A percentile compares a stretch with the other conserved stretches of the same genome.
Evolutionary conservation across 2,113 vertebrate species (phyloP).

Genomic region (Eudyptes chrysolophus): DNA sequence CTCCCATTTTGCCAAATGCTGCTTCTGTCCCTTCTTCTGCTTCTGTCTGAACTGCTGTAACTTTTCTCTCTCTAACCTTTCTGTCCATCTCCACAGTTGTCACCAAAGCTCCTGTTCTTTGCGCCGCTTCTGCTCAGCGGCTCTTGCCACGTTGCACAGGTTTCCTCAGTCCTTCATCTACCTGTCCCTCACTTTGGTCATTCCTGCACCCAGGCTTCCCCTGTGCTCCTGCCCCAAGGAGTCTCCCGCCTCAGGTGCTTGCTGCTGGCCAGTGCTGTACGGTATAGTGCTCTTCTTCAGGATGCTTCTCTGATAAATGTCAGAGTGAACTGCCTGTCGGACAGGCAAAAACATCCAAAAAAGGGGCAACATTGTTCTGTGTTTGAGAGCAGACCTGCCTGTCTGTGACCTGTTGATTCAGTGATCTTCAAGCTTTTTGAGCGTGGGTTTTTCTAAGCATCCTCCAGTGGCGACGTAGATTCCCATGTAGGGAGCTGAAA

Average conservation of each 20-base stretch:
- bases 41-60: background rate
- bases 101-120: background rate
- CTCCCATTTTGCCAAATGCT: background rate
- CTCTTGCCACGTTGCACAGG: background rate
- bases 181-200: background rate
- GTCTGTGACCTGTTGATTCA: background rate
- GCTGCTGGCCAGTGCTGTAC: background rate
- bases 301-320: background rate
- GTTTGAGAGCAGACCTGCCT: background rate
- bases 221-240: background rate
- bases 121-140: fast-evolving
- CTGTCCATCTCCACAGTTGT: background rate
- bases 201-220: background rate
- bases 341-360: background rate
- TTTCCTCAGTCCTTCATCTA: background rate
- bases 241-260: fast-evolving
- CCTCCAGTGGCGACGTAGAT: background rate
- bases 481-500: background rate
- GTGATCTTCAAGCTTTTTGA: background rate
- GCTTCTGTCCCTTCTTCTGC: background rate
- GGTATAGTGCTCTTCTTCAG: background rate
- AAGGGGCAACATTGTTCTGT: background rate
- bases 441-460: background rate
- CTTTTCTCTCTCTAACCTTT: background rate
- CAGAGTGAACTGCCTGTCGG: background rate